These are phyloP conservation scores for Hirudinaria manillensis DNA, from an alignment of 2,888 invertebrate genomes.

Conservation along the genomic window DNA sequence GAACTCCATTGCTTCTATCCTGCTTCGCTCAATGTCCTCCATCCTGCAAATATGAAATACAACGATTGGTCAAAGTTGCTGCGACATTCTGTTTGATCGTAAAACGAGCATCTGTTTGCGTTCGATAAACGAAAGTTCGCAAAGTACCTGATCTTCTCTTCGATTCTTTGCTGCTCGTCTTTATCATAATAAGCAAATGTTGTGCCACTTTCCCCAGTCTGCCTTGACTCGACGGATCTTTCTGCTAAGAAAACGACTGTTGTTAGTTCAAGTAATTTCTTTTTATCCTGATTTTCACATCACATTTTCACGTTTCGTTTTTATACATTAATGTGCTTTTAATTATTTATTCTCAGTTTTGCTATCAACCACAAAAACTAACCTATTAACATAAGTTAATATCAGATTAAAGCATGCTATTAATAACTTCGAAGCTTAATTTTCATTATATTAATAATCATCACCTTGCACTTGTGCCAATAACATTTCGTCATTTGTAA, in stretches of 20 bases:
- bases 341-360: too few relatives aligned
- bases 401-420: too few relatives aligned
- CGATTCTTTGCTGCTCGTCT: conserved; percentile 86
- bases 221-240: not conserved
- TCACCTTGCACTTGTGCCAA: conserved; percentile 53
- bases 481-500: conserved; percentile 81
- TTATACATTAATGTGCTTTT: too few relatives aligned
- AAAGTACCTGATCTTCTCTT: conserved; percentile 80
- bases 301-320: too few relatives aligned
- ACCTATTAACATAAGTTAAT: too few relatives aligned
- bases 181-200: conserved; percentile 87
- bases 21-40: conserved; percentile 89
- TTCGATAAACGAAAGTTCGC: not conserved
- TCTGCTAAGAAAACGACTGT: not conserved
- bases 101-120: not conserved
- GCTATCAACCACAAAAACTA: too few relatives aligned
- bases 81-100: too few relatives aligned
- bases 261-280: not conserved
- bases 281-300: not conserved
- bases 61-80: too few relatives aligned
- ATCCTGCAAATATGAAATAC: conserved; percentile 43
- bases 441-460: too few relatives aligned
- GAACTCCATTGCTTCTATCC: conserved; percentile 97
- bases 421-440: too few relatives aligned
- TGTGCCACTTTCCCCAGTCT: conserved; percentile 61